A percentile compares a stretch with the other conserved stretches of the same genome.
Evolutionary conservation across 2,888 invertebrate genomes (phyloP).

Genomic region (Scelioninae gen. 2): DNA sequence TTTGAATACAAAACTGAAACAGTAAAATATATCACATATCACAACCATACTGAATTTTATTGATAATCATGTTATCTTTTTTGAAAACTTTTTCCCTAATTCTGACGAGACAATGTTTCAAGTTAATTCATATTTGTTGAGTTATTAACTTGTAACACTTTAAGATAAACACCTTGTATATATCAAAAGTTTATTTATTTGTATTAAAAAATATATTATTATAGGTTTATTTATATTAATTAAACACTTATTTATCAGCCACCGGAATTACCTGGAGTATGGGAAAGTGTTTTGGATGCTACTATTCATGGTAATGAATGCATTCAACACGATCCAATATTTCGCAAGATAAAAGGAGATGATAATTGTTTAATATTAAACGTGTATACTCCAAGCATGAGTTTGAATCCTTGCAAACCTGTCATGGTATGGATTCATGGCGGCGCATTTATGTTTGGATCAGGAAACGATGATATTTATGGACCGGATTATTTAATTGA

Average conservation of each 20-base stretch:
- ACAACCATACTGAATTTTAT: no score
- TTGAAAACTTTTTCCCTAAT: neutral
- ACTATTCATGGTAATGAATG: slow-evolving; percentile 25
- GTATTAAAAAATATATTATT: neutral
- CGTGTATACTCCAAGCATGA: slow-evolving; percentile 39
- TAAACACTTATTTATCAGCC: no score
- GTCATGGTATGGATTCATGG: slow-evolving; percentile 52
- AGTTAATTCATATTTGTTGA: neutral
- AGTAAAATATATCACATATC: no score
- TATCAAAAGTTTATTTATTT: no score
- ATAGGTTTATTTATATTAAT: no score
- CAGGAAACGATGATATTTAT: slow-evolving; percentile 55
- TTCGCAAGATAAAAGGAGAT: slow-evolving; percentile 26
- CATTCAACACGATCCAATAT: slow-evolving; percentile 34
- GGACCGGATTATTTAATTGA: slow-evolving; percentile 63
- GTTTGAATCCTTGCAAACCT: slow-evolving; percentile 6
- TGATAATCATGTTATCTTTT: no score
- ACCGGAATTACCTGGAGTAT: slow-evolving; percentile 32
- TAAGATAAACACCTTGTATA: no score
- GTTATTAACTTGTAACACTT: no score
- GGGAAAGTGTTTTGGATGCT: slow-evolving; percentile 26
- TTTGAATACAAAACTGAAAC: no score
- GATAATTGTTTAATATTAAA: slow-evolving; percentile 46
- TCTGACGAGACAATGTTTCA: no score
- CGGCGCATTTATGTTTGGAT: slow-evolving; percentile 44